Evolutionary conservation across 2,888 invertebrate genomes (phyloP).

Genomic region (Rhyacophila evoluta): DNA sequence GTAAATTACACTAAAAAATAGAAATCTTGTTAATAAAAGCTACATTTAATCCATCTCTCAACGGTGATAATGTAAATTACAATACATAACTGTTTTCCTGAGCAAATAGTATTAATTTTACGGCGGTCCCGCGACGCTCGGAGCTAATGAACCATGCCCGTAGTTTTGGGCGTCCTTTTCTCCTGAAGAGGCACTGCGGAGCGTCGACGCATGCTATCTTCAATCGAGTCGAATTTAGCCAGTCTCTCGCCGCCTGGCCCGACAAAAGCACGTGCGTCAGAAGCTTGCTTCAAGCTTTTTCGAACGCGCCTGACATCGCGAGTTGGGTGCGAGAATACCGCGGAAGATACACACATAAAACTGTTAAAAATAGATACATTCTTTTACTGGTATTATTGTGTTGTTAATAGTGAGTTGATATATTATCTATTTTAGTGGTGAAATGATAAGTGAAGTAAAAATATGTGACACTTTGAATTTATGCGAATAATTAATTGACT

Average conservation of each 20-base stretch:
- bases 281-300: neutral
- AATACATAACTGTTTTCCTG: neutral
- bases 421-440: neutral
- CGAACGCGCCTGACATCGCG: constrained; percentile 4
- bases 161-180: constrained; percentile 13
- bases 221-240: constrained; percentile 1
- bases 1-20: too few species aligned
- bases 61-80: neutral
- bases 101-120: constrained; percentile 22
- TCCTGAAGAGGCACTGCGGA: neutral
- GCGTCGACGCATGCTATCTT: constrained; percentile 18
- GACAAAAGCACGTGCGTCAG: neutral
- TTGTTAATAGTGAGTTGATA: neutral
- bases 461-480: constrained; percentile 13
- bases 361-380: constrained; percentile 5
- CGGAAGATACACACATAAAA: neutral
- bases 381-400: neutral
- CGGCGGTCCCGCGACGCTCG: neutral
- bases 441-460: neutral
- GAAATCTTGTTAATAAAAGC: too few species aligned
- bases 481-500: constrained; percentile 3
- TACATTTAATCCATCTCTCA: neutral
- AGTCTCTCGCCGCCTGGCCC: constrained; percentile 17
- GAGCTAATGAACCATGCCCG: neutral
- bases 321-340: neutral